Percentiles rank a stretch among this genome's conserved stretches.
These are phyloP conservation scores for Parazoanthus swiftii DNA, from an alignment of 92 coral and sea anemone species.

Conservation along the genomic window DNA sequence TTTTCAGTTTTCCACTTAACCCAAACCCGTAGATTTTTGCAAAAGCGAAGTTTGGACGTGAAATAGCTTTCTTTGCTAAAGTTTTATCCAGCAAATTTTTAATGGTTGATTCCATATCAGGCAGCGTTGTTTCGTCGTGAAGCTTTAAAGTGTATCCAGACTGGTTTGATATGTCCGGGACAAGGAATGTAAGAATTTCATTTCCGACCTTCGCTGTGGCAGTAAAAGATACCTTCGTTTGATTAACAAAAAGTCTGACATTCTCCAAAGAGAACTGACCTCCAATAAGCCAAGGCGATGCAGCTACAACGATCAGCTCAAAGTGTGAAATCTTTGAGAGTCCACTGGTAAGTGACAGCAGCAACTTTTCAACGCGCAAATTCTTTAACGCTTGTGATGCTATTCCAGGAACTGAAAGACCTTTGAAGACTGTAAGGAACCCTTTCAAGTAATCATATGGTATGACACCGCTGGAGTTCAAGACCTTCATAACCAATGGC, in stretches of 20 bases:
- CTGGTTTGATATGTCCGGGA: background rate
- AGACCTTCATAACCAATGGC: slow-evolving; percentile 19
- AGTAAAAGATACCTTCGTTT: slow-evolving; percentile 27
- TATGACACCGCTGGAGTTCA: background rate
- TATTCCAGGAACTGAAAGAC: slow-evolving; percentile 36
- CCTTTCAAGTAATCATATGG: slow-evolving; percentile 43
- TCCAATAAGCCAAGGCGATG: slow-evolving; percentile 35
- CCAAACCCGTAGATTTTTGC: slow-evolving; percentile 42
- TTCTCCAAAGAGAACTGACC: slow-evolving; percentile 29
- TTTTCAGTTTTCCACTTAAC: slow-evolving; percentile 31
- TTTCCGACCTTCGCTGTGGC: slow-evolving; percentile 9
- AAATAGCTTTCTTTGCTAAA: slow-evolving; percentile 18
- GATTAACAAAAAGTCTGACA: slow-evolving; percentile 14
- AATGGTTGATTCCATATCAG: slow-evolving; percentile 25
- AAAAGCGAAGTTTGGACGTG: slow-evolving; percentile 44
- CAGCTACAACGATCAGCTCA: slow-evolving; percentile 20
- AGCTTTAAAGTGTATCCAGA: slow-evolving; percentile 36
- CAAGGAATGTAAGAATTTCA: slow-evolving; percentile 5
- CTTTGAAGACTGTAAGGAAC: slow-evolving; percentile 40
- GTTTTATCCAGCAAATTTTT: slow-evolving; percentile 23
- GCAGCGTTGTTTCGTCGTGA: background rate
- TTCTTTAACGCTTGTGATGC: slow-evolving; percentile 26
- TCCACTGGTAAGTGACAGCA: slow-evolving; percentile 24
- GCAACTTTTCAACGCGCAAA: slow-evolving; percentile 26
- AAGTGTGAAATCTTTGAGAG: slow-evolving; percentile 32